Evolutionary conservation across 2,797 vertebrate genomes (phyloP).

Genomic region (Buphagus erythrorhynchus): DNA sequence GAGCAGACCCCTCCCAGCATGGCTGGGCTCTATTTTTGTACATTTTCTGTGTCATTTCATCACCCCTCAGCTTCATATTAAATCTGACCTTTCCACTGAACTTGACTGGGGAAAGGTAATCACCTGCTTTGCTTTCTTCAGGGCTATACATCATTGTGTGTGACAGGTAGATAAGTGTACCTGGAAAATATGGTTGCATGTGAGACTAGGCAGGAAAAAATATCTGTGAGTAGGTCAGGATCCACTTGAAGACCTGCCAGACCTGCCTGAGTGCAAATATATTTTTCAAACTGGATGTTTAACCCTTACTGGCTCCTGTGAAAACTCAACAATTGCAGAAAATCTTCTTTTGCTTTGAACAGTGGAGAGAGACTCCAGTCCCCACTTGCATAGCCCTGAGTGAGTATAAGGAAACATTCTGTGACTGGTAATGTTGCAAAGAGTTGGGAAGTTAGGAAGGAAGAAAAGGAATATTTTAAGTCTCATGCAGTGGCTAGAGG

Average conservation of each 20-base stretch:
- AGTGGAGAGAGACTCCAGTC: not conserved
- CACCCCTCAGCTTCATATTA: not conserved
- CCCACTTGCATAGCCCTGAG: not conserved
- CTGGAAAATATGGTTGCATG: not conserved
- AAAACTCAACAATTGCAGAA: not conserved
- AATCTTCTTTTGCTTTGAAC: not conserved
- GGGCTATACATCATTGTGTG: not conserved
- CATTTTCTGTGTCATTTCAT: constrained; percentile 24
- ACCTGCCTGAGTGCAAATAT: not conserved
- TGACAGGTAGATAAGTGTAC: not conserved
- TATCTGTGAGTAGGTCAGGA: not conserved
- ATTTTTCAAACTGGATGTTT: constrained; percentile 9
- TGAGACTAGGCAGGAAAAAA: not conserved
- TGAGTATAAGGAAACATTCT: fast-evolving
- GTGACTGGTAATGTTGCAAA: not conserved
- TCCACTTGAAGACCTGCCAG: not conserved
- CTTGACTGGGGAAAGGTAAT: not conserved
- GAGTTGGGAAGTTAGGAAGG: not conserved
- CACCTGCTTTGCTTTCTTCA: not conserved
- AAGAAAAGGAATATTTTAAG: not conserved
- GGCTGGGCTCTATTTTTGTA: not conserved
- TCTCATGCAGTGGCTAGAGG: not conserved
- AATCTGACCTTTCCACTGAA: constrained; percentile 33
- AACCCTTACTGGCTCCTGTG: not conserved
- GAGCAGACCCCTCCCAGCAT: not conserved